phyloP scores from a whole-genome alignment of 2,888 invertebrate species.

The Agrypnus murinus region DNA sequence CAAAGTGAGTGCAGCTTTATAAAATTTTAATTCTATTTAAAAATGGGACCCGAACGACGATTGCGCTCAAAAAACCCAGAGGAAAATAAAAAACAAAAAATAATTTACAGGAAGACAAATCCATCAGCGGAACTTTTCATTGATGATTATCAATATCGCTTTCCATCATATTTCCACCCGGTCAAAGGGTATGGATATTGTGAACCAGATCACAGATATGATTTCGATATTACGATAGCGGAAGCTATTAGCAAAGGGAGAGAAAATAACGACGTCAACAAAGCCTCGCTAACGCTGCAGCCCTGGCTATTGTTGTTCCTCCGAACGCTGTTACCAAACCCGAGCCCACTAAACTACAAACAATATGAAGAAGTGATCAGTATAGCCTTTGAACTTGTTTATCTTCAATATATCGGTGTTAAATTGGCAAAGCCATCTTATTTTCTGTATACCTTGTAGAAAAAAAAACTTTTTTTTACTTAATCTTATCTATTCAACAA shows the following conservation, averaged over 20 bases:
- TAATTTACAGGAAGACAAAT: conserved; percentile 43
- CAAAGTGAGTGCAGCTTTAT: neutral
- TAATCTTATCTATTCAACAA: too few relatives aligned
- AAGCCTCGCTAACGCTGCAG: conserved; percentile 50
- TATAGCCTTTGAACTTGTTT: conserved; percentile 40
- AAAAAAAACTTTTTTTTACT: too few relatives aligned
- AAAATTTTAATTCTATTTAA: conserved; percentile 29
- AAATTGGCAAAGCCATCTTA: conserved; percentile 9
- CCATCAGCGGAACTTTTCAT: conserved; percentile 35
- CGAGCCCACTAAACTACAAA: conserved; percentile 52
- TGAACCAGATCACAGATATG: conserved; percentile 64
- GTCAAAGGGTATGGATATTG: conserved; percentile 64
- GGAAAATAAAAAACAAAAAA: conserved; percentile 3
- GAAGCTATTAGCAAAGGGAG: conserved; percentile 63
- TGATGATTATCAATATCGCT: conserved; percentile 53
- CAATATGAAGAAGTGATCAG: conserved; percentile 54
- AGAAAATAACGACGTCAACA: conserved; percentile 64
- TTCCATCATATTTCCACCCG: conserved; percentile 58
- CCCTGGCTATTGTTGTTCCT: conserved; percentile 51
- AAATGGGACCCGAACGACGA: conserved; percentile 23
- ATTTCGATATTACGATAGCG: conserved; percentile 63
- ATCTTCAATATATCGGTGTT: conserved; percentile 23
- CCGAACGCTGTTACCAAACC: conserved; percentile 48
- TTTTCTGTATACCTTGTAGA: too few relatives aligned
- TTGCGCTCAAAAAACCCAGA: conserved; percentile 7